Percentiles rank a stretch among this genome's conserved stretches.
Evolutionary conservation across 2,797 vertebrate genomes (phyloP).

Genomic region (Anabacerthia variegaticeps): DNA sequence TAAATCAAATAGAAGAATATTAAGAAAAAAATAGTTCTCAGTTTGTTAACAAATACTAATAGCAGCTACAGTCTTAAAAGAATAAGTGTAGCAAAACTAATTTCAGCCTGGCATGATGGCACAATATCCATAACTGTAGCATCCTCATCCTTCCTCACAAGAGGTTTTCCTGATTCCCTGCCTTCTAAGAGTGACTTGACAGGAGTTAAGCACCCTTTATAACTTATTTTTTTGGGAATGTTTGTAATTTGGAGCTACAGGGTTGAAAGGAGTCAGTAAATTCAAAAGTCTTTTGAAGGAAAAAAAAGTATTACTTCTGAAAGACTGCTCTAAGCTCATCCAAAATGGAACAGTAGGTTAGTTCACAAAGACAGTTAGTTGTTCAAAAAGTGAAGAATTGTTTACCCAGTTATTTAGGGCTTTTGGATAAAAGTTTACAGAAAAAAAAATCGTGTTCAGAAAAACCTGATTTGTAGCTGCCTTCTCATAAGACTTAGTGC

Average conservation of each 20-base stretch:
- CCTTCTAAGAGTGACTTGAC: slow-evolving; percentile 45
- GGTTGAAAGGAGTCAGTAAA: slow-evolving; percentile 52
- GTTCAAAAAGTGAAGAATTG: neutral
- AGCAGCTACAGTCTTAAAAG: slow-evolving; percentile 23
- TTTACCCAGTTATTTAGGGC: neutral
- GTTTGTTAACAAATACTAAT: neutral
- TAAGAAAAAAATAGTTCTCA: slow-evolving; percentile 14
- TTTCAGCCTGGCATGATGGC: slow-evolving; percentile 41
- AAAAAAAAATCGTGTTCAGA: slow-evolving; percentile 23
- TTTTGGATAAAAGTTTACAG: slow-evolving; percentile 21
- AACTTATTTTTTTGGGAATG: neutral
- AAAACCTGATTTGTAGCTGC: slow-evolving; percentile 33
- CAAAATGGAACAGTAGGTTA: neutral
- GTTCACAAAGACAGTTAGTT: neutral
- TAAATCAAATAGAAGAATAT: slow-evolving; percentile 50
- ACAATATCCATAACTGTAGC: slow-evolving; percentile 14
- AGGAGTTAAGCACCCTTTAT: slow-evolving; percentile 35
- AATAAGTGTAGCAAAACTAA: slow-evolving; percentile 27
- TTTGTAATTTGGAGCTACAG: neutral
- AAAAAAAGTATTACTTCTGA: slow-evolving; percentile 17
- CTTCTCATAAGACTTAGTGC: slow-evolving; percentile 10
- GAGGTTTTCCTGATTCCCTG: slow-evolving; percentile 37
- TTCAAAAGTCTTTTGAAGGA: slow-evolving; percentile 37
- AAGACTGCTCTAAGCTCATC: slow-evolving; percentile 1
- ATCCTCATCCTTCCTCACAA: slow-evolving; percentile 10